phyloP scores from a whole-genome alignment of 2,797 vertebrate genomes.

The Lacerta bilineata region DNA sequence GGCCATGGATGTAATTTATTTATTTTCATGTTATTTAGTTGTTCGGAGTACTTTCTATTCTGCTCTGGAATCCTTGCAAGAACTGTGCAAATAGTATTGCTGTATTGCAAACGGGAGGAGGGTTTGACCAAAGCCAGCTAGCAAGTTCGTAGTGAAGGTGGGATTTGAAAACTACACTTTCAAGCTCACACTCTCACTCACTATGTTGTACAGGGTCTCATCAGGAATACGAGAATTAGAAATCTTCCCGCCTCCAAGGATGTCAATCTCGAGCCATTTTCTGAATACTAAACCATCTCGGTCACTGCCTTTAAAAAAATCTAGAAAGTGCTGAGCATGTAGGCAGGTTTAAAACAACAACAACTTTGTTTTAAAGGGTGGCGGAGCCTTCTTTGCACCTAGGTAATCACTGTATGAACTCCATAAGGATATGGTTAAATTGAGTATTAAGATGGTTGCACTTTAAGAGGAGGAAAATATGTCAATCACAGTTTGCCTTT shows the following conservation, averaged over 20 bases:
- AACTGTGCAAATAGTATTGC: neutral
- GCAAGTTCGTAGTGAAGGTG: neutral
- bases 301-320: constrained; percentile 36
- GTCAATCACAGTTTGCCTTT: constrained; percentile 87
- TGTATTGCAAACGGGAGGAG: neutral
- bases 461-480: constrained; percentile 82
- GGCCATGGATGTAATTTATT: neutral
- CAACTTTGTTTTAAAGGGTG: constrained; percentile 19
- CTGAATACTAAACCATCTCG: constrained; percentile 56
- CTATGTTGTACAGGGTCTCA: neutral
- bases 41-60: neutral
- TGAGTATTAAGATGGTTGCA: constrained; percentile 79
- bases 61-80: neutral
- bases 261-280: constrained; percentile 55
- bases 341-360: constrained; percentile 31
- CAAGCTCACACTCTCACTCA: no score
- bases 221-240: neutral
- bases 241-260: constrained; percentile 35
- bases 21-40: neutral
- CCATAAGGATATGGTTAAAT: constrained; percentile 86
- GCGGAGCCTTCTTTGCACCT: constrained; percentile 75
- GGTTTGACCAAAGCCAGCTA: neutral
- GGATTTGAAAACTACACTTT: neutral
- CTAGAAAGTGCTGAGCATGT: neutral
- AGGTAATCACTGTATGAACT: constrained; percentile 75